These are phyloP conservation scores for Pelecanus crispus DNA, from an alignment of 2,113 vertebrate genomes.

Conservation along the genomic window DNA sequence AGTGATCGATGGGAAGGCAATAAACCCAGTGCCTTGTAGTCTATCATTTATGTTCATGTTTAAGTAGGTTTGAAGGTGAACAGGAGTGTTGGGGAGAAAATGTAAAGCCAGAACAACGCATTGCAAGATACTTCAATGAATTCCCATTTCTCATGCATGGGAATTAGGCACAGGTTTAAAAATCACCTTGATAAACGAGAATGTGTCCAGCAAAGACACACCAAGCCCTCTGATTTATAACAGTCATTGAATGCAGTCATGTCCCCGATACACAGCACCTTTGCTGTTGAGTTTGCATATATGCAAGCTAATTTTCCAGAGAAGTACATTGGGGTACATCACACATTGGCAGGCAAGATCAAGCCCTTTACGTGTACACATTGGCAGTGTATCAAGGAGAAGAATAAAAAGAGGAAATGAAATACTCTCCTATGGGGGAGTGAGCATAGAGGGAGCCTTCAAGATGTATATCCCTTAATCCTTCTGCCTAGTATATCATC, in stretches of 20 bases:
- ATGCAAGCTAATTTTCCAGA: not conserved
- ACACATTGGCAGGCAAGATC: not conserved
- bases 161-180: conserved; percentile 28
- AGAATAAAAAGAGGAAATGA: conserved; percentile 44
- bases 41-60: not conserved
- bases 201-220: conserved; percentile 1
- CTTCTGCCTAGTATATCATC: conserved; percentile 12
- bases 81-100: not conserved
- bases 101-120: conserved; percentile 3
- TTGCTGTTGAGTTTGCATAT: conserved; percentile 8
- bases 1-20: not conserved
- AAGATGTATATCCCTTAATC: conserved; percentile 29
- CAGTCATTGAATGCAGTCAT: conserved; percentile 4
- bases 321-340: not conserved
- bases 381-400: not conserved
- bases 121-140: conserved; percentile 12
- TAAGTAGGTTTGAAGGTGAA: conserved; percentile 53
- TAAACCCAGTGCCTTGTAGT: not conserved
- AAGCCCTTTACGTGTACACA: not conserved
- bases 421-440: not conserved
- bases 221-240: conserved; percentile 25
- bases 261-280: not conserved
- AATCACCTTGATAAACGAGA: conserved; percentile 44
- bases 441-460: not conserved
- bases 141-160: not conserved